Base-by-base conservation (phyloP, 2,888 invertebrate genomes). In the Sepioteuthis lessoniana region DNA sequence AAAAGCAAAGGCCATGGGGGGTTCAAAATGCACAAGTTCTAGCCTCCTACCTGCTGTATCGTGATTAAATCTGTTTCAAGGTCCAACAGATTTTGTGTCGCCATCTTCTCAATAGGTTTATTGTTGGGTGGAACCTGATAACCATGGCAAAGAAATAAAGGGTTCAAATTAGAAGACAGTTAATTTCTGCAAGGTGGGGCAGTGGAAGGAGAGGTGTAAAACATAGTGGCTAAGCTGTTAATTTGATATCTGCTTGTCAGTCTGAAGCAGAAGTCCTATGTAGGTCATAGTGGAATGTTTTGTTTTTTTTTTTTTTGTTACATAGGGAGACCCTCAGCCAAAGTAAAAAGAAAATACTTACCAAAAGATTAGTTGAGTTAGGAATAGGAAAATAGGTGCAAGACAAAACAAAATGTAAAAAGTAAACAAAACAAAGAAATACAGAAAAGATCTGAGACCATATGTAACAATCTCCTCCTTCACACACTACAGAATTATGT, bases 61-160 rank as follows among this genome's bases (percentile, higher is more conserved):
- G 95, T 95, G 92, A 96, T 95, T 91, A 96, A 94, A 93, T 96
- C 96, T 94, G 95, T 96, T 94, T 96, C 96, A 47, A 96, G 94
- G 94, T 96, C 96, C 31, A 96, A 94, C 42, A 96, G 94, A 93
- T 96, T 95, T 37, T 95, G 95, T 60, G 95, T 95, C 38, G 94
- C 95, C 37, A 95, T 95, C 91, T 96, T 95, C 47, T 95, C 50
- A n/a, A 93, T 38, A 93, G 93, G 93, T 60, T 94, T 94, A 94
- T 96, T 95, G 94, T 95, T 96, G 60, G 94, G 94, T 28, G 96
- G 96, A 60, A 95, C 95, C 96, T 96, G 94, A 8, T 94, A 94
- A 76, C 31, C 42, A 92, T 46, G 47, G 47, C 28, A 93, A 93
- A 91, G 90, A 90, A 76, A 90, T 55, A 37, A 92, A 91, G 92